A percentile compares a stretch with the other conserved stretches of the same genome.
These are phyloP conservation scores for Lordiphosa collinella DNA, from an alignment of 1,140 invertebrate species.

Conservation along the genomic window DNA sequence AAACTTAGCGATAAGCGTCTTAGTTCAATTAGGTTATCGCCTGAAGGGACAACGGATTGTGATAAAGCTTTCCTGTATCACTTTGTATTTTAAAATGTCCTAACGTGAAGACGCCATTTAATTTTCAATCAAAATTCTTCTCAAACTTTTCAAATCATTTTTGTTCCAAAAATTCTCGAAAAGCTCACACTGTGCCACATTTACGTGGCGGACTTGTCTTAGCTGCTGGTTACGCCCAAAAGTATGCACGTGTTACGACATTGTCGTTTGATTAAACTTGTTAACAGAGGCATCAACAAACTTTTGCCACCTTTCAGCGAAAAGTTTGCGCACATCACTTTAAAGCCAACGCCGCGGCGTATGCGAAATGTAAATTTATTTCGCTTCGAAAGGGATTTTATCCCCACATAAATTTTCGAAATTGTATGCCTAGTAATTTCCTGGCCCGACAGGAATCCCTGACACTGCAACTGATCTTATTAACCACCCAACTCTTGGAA, in stretches of 20 bases:
- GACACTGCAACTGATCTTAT: conserved; percentile 29
- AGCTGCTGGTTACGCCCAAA: conserved; percentile 33
- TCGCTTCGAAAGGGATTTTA: conserved; percentile 14
- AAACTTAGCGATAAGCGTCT: no score
- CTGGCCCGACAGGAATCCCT: conserved; percentile 30
- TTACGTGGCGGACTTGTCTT: conserved; percentile 19
- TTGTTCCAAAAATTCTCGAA: no score
- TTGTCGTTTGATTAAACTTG: conserved; percentile 76
- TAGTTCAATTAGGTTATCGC: no score
- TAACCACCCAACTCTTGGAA: conserved; percentile 14
- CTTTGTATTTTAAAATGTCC: no score
- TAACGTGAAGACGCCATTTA: no score
- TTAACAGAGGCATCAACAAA: conserved; percentile 41
- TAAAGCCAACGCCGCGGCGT: conserved; percentile 18
- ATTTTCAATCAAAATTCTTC: no score
- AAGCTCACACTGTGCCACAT: background rate
- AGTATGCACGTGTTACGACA: conserved; percentile 67
- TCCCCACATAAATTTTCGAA: conserved; percentile 17
- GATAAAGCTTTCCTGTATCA: no score
- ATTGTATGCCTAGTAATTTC: conserved; percentile 26
- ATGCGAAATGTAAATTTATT: conserved; percentile 17
- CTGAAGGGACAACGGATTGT: no score
- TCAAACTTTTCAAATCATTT: no score
- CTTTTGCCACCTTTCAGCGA: conserved; percentile 3
- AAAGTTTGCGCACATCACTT: conserved; percentile 20